phyloP scores from a whole-genome alignment of 1,140 invertebrate species.

The Plectrocnemia conspersa region DNA sequence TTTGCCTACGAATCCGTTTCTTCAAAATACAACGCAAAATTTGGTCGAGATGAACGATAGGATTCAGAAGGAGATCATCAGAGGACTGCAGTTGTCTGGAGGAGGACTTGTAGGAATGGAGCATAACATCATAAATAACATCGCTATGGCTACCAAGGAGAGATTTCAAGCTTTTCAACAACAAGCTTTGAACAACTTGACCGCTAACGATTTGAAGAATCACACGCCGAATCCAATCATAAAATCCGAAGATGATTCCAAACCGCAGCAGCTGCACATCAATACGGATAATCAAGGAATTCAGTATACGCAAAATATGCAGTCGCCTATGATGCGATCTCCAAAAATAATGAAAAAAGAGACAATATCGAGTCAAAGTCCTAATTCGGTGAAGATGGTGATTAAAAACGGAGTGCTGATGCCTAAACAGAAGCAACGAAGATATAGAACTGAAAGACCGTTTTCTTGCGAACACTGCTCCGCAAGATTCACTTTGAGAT shows the following conservation, averaged over 20 bases:
- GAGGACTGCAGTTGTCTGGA: constrained; percentile 62
- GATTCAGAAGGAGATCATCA: constrained; percentile 61
- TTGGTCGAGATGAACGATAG: constrained; percentile 59
- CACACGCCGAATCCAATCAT: constrained; percentile 32
- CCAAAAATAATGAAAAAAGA: constrained; percentile 36
- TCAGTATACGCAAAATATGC: constrained; percentile 13
- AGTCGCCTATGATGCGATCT: constrained; percentile 15
- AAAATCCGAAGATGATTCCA: constrained; percentile 43
- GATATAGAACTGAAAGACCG: constrained; percentile 86
- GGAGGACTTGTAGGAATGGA: constrained; percentile 60
- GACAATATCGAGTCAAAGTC: constrained; percentile 39
- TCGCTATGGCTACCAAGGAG: constrained; percentile 36
- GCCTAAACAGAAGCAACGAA: constrained; percentile 84
- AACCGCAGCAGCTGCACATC: constrained; percentile 41
- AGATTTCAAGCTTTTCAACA: constrained; percentile 37
- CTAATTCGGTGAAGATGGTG: constrained; percentile 78
- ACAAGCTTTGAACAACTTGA: constrained; percentile 18
- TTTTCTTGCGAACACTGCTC: constrained; percentile 86
- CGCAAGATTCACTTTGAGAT: constrained; percentile 81
- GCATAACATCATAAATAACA: constrained; percentile 35
- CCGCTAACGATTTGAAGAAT: constrained; percentile 28
- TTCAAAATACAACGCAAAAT: constrained; percentile 55
- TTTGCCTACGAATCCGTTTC: constrained; percentile 54
- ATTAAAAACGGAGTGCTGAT: constrained; percentile 84
- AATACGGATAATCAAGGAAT: constrained; percentile 39